Evolutionary conservation across 2,113 vertebrate genomes (phyloP).

Genomic region (Marmota monax): DNA sequence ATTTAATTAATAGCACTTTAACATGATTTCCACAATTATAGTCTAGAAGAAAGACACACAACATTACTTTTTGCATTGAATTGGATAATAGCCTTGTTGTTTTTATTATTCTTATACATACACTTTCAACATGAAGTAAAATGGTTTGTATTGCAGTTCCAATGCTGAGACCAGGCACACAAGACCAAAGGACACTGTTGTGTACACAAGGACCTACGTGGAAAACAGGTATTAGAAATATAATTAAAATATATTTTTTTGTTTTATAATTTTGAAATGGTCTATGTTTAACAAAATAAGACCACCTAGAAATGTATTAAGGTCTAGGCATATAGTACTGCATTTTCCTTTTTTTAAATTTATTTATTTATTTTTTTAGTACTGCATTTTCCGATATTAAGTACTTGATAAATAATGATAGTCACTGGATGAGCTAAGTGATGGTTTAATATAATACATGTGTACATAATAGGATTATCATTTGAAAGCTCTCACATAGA

Average conservation of each 20-base stretch:
- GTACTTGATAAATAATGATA: background rate
- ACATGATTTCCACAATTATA: constrained; percentile 47
- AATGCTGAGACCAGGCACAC: constrained; percentile 75
- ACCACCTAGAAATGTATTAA: background rate
- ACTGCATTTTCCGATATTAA: constrained; percentile 1
- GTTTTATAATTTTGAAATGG: constrained; percentile 44
- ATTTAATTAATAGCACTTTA: constrained; percentile 17
- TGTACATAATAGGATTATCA: background rate
- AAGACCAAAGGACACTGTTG: constrained; percentile 76
- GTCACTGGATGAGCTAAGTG: background rate
- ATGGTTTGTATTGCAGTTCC: constrained; percentile 81
- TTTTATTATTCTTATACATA: background rate
- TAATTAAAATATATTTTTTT: constrained; percentile 53
- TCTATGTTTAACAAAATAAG: background rate
- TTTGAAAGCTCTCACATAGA: background rate
- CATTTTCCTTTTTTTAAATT: background rate
- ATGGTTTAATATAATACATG: background rate
- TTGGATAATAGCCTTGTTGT: background rate
- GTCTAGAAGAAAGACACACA: constrained; percentile 11
- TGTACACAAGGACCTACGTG: constrained; percentile 83
- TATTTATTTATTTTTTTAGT: background rate
- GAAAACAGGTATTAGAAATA: constrained; percentile 81
- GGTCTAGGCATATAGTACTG: background rate
- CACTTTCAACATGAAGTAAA: constrained; percentile 55
- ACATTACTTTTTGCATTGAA: constrained; percentile 61